These are phyloP conservation scores for Rambutsinella grinnellia DNA, from an alignment of 2,888 invertebrate genomes.

Conservation along the genomic window DNA sequence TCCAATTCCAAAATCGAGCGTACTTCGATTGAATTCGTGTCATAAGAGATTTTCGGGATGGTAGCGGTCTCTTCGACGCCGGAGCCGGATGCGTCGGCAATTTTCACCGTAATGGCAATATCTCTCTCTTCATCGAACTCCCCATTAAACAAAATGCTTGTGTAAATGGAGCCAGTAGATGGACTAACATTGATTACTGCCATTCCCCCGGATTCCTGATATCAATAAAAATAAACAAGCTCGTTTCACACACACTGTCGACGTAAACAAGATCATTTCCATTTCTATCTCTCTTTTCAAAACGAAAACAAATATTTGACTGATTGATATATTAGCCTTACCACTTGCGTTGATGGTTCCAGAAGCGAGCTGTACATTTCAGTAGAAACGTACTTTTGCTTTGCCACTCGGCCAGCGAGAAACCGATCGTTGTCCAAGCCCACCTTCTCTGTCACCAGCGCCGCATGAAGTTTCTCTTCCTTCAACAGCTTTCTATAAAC, in stretches of 20 bases:
- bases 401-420: conserved; percentile 68
- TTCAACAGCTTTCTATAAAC: conserved; percentile 84
- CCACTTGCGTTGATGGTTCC: conserved; percentile 73
- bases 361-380: conserved; percentile 87
- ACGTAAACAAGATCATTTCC: conserved; percentile 21
- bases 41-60: conserved; percentile 66
- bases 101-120: conserved; percentile 62
- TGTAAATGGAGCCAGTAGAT: conserved; percentile 78
- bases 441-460: conserved; percentile 82
- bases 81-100: conserved; percentile 63
- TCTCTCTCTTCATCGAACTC: conserved; percentile 72
- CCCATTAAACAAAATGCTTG: conserved; percentile 86
- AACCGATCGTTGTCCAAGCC: conserved; percentile 68
- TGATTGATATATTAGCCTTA: conserved; percentile 38
- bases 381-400: conserved; percentile 74
- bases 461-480: conserved; percentile 84
- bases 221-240: conserved; percentile 2
- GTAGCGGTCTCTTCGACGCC: conserved; percentile 64
- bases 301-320: neutral
- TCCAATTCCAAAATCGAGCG: conserved; percentile 82
- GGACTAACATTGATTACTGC: conserved; percentile 87
- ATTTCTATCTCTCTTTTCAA: no score
- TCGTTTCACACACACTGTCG: neutral
- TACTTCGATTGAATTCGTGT: conserved; percentile 79
- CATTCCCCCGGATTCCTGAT: conserved; percentile 80